Conservation (phyloP, 2,113 vertebrate species). For the Diadophis punctatus region DNA sequence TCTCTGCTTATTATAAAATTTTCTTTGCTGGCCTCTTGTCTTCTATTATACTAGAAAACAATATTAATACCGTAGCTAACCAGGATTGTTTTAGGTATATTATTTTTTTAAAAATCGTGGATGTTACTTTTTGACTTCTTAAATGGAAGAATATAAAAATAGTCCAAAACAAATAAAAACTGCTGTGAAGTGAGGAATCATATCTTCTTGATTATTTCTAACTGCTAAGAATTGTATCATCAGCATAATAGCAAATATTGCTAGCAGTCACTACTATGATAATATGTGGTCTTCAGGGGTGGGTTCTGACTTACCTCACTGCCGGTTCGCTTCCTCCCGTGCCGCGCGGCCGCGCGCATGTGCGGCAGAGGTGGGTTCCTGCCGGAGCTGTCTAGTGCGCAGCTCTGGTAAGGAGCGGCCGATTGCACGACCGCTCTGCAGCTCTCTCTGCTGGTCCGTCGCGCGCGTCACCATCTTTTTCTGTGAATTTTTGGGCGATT, state of each 20-base stretch:
- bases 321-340: too few species aligned
- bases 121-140: not conserved
- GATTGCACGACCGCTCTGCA: too few species aligned
- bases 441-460: too few species aligned
- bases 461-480: too few species aligned
- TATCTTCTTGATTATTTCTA: not conserved
- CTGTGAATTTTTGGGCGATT: too few species aligned
- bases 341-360: too few species aligned
- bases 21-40: not conserved
- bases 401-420: too few species aligned
- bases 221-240: not conserved
- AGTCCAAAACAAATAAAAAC: not conserved
- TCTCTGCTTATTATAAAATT: not conserved
- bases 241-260: rapidly evolving
- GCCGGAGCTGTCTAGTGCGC: too few species aligned
- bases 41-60: not conserved
- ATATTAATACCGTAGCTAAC: not conserved
- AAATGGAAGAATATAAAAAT: not conserved
- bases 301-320: too few species aligned
- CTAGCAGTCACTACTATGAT: not conserved
- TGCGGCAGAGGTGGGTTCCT: too few species aligned
- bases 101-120: not conserved
- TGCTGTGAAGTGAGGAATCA: not conserved
- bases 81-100: not conserved
- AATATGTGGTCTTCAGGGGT: not conserved